phyloP scores from a whole-genome alignment of 2,113 vertebrate genomes.

The Saiga tatarica region DNA sequence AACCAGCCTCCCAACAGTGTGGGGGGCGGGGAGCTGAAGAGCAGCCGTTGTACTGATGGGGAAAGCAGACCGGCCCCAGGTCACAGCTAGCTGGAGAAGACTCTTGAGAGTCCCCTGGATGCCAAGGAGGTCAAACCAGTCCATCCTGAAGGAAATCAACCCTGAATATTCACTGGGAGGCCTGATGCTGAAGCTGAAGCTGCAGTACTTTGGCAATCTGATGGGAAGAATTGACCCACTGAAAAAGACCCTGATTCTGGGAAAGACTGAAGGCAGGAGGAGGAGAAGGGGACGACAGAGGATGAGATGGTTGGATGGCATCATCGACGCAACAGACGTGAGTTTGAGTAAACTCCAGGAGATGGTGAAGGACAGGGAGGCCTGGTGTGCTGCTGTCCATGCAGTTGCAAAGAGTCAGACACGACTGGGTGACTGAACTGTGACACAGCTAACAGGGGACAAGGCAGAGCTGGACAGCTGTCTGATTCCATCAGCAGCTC shows the following conservation, averaged over 20 bases:
- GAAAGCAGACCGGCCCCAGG: not conserved
- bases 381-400: not conserved
- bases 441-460: fast-evolving
- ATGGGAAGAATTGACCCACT: not conserved
- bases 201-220: not conserved
- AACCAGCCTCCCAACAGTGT: not conserved
- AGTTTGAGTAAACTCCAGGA: not conserved
- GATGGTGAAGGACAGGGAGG: not conserved
- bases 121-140: not conserved
- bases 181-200: not conserved
- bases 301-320: not conserved
- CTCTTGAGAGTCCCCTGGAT: not conserved
- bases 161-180: not conserved
- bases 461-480: not conserved
- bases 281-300: not conserved
- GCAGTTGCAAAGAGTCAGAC: not conserved
- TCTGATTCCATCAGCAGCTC: not conserved
- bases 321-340: fast-evolving
- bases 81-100: not conserved
- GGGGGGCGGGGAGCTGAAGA: fast-evolving
- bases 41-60: not conserved
- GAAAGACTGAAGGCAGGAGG: not conserved
- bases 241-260: not conserved
- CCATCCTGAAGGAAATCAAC: not conserved
- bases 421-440: not conserved